Evolutionary conservation across 1,140 invertebrate species (phyloP).

Genomic region (Bacillus rossius): DNA sequence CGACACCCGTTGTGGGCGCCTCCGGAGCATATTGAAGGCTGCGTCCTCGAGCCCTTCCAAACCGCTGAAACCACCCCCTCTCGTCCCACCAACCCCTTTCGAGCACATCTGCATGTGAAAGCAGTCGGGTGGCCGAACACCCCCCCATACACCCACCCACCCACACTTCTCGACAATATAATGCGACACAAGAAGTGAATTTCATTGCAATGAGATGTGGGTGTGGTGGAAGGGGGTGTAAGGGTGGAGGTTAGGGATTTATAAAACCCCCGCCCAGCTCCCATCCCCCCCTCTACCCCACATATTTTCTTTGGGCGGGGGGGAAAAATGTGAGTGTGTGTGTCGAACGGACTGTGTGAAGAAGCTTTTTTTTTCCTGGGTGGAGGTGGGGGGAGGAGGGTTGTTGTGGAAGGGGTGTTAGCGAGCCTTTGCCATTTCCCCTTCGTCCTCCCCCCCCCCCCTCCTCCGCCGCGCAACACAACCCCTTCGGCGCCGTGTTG

Average conservation of each 20-base stretch:
- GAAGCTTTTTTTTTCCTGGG: background rate
- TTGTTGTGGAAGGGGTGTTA: background rate
- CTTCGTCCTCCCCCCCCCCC: too few species aligned
- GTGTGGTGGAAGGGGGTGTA: background rate
- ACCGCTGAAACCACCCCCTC: background rate
- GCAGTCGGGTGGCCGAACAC: too few species aligned
- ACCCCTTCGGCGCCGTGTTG: background rate
- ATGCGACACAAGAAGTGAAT: slow-evolving; percentile 15
- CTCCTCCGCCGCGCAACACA: too few species aligned
- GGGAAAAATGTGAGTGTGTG: too few species aligned
- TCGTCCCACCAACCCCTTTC: too few species aligned
- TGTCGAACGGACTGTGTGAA: background rate
- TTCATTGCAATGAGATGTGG: slow-evolving; percentile 13
- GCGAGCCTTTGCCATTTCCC: too few species aligned
- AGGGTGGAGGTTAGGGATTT: too few species aligned
- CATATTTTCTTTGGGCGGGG: too few species aligned
- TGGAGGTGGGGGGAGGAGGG: background rate
- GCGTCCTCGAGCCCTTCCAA: too few species aligned
- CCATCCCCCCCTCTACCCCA: too few species aligned
- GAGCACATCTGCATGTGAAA: slow-evolving; percentile 15
- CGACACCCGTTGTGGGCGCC: background rate
- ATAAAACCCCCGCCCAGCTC: too few species aligned
- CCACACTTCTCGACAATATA: slow-evolving; percentile 2
- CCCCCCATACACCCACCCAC: too few species aligned
- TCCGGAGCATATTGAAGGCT: slow-evolving; percentile 8